A percentile compares a stretch with the other conserved stretches of the same genome.
Evolutionary conservation across 2,113 vertebrate species (phyloP).

Genomic region (Xiphophorus maculatus): DNA sequence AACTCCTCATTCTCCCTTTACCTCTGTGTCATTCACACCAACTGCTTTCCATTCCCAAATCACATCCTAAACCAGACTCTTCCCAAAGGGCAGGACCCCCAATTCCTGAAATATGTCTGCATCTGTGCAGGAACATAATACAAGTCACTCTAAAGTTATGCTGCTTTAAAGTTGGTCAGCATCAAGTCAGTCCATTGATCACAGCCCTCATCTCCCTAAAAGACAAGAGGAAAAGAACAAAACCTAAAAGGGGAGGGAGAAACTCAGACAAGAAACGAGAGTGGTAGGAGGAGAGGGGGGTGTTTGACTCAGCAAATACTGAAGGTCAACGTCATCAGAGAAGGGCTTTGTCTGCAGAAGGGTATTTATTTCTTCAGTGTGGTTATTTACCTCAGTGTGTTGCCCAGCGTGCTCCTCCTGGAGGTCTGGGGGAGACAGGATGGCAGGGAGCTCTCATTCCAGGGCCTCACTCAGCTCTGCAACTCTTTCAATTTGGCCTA

Average conservation of each 20-base stretch:
- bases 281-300: conserved; percentile 29
- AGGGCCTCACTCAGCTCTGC: conserved; percentile 33
- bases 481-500: conserved; percentile 10
- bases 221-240: conserved; percentile 20
- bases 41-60: conserved; percentile 54
- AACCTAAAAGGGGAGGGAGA: conserved; percentile 16
- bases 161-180: conserved; percentile 40
- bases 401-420: conserved; percentile 51
- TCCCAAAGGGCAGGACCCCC: conserved; percentile 61
- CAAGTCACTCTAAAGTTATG: conserved; percentile 49
- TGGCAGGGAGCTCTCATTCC: conserved; percentile 63
- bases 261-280: conserved; percentile 33
- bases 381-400: conserved; percentile 66
- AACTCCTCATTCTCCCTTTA: conserved; percentile 23
- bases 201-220: conserved; percentile 21
- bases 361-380: conserved; percentile 38
- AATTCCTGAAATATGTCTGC: conserved; percentile 56
- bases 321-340: conserved; percentile 63
- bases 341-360: conserved; percentile 48
- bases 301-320: conserved; percentile 60
- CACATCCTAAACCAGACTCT: conserved; percentile 41
- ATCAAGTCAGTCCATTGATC: conserved; percentile 53
- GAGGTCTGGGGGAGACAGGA: conserved; percentile 47
- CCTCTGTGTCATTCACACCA: conserved; percentile 42
- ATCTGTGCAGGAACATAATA: conserved; percentile 39